Evolutionary conservation across 2,113 vertebrate genomes (phyloP).

Genomic region (Antigone vipio): DNA sequence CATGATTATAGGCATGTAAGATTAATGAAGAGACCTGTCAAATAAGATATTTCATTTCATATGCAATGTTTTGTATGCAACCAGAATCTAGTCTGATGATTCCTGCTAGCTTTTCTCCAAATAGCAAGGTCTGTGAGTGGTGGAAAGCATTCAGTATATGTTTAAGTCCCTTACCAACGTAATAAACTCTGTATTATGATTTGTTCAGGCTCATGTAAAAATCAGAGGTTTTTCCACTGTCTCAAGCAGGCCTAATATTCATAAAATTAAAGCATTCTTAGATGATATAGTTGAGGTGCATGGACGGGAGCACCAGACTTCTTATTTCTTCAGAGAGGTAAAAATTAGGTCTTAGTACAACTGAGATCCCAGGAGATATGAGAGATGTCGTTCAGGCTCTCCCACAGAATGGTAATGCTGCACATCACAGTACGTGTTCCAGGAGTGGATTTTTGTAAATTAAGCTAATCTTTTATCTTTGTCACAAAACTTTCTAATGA

Average conservation of each 20-base stretch:
- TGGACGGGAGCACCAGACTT: not conserved
- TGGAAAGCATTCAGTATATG: not conserved
- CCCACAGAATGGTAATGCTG: not conserved
- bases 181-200: not conserved
- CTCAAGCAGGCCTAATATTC: not conserved
- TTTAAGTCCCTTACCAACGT: not conserved
- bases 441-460: not conserved
- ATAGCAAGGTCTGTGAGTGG: not conserved
- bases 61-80: not conserved
- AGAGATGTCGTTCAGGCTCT: not conserved
- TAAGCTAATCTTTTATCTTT: not conserved
- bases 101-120: not conserved
- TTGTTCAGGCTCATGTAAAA: not conserved
- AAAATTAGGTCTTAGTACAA: not conserved
- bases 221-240: not conserved
- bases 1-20: not conserved
- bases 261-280: not conserved
- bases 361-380: not conserved
- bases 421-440: not conserved
- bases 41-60: not conserved
- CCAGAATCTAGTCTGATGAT: not conserved
- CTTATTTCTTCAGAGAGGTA: not conserved
- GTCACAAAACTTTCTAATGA: not conserved
- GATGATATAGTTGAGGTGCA: not conserved
- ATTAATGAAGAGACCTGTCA: not conserved